phyloP scores from a whole-genome alignment of 1,140 invertebrate species.

The Leptinotarsa texana region DNA sequence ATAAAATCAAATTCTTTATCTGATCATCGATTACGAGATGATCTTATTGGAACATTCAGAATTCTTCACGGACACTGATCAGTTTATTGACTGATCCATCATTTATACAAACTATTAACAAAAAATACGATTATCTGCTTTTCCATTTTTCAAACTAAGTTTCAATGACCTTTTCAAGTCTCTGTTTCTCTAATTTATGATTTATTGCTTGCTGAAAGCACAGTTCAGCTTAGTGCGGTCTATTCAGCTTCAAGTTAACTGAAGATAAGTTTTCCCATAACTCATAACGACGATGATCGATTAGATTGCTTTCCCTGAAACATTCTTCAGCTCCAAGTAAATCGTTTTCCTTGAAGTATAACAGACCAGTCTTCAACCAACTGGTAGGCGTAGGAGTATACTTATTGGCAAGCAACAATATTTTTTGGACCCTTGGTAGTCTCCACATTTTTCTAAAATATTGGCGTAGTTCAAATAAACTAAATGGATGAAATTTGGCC shows the following conservation, averaged over 20 bases:
- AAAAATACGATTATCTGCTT: too few relatives aligned
- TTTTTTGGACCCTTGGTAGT: constrained; percentile 43
- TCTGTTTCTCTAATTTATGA: neutral
- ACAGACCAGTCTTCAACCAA: constrained; percentile 46
- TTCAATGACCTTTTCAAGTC: too few relatives aligned
- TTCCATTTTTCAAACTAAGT: too few relatives aligned
- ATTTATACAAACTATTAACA: too few relatives aligned
- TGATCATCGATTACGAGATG: too few relatives aligned
- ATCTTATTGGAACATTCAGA: too few relatives aligned
- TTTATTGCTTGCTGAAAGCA: constrained; percentile 46
- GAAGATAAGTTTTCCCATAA: constrained; percentile 51
- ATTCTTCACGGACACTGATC: too few relatives aligned
- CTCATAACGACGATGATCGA: constrained; percentile 46
- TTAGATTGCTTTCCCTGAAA: constrained; percentile 47
- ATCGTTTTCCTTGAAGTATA: constrained; percentile 45
- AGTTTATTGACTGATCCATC: too few relatives aligned
- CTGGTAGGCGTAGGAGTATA: constrained; percentile 47
- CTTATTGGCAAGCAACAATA: constrained; percentile 47
- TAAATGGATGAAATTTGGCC: constrained; percentile 48
- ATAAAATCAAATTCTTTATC: too few relatives aligned
- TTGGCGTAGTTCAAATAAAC: constrained; percentile 44
- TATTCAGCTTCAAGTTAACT: constrained; percentile 47
- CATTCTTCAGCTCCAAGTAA: constrained; percentile 51
- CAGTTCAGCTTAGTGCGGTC: constrained; percentile 44
- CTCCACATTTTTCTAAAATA: constrained; percentile 35